Percentiles rank a stretch among this genome's conserved stretches.
Conservation (phyloP, 2,888 invertebrate species). For the Apeira syringaria region DNA sequence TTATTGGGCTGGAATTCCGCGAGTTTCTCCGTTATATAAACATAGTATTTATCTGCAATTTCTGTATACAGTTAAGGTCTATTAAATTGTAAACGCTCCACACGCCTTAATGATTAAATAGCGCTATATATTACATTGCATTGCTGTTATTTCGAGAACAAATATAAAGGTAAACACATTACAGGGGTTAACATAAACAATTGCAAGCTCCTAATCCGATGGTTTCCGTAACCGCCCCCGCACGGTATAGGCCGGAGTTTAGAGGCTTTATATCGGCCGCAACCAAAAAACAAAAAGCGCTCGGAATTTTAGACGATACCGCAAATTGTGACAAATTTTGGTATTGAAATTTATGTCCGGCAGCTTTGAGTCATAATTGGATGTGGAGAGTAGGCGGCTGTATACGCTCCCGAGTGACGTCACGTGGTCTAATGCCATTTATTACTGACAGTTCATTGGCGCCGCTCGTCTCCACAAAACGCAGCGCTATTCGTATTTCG, state of each 20-base stretch:
- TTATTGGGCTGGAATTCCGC: no score
- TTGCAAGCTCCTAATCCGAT: constrained; percentile 35
- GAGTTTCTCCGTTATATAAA: no score
- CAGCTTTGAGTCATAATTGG: constrained; percentile 77
- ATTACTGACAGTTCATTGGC: constrained; percentile 73
- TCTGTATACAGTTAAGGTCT: no score
- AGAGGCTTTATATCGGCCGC: constrained; percentile 42
- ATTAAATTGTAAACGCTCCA: no score
- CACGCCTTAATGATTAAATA: constrained; percentile 15
- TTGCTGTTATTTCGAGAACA: constrained; percentile 23
- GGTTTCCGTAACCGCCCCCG: constrained; percentile 30
- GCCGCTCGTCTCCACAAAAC: constrained; percentile 58
- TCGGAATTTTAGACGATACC: constrained; percentile 43
- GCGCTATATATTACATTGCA: constrained; percentile 21
- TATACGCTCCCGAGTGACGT: constrained; percentile 65
- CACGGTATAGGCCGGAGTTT: constrained; percentile 35
- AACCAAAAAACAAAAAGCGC: constrained; percentile 59
- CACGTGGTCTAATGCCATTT: constrained; percentile 74
- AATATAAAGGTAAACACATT: constrained; percentile 29
- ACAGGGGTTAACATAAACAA: constrained; percentile 36
- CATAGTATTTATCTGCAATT: no score
- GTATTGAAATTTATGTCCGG: constrained; percentile 77
- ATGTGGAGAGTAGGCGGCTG: constrained; percentile 63
- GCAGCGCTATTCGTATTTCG: constrained; percentile 55
- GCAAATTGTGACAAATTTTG: constrained; percentile 75